Evolutionary conservation across 2,888 invertebrate genomes (phyloP).

Genomic region (Rhopalosiphum nymphaeae): DNA sequence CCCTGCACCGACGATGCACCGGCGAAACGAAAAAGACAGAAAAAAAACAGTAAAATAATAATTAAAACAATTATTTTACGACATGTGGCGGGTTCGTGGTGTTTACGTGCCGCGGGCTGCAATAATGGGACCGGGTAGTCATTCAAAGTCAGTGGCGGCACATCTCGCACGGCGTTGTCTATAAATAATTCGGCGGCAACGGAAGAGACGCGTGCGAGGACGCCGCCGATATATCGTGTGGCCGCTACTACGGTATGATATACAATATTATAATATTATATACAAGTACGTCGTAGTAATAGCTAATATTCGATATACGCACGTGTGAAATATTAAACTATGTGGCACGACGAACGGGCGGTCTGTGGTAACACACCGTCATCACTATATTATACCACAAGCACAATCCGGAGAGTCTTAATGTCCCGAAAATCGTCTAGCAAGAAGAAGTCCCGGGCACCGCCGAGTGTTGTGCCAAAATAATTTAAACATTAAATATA

Average conservation of each 20-base stretch:
- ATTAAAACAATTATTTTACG: conserved; percentile 30
- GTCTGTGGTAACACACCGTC: too few species aligned
- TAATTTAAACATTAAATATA: not conserved
- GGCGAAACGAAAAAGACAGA: not conserved
- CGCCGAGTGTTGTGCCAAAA: not conserved
- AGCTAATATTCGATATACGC: not conserved
- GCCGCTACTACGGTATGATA: not conserved
- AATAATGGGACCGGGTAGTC: not conserved
- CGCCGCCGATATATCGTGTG: not conserved
- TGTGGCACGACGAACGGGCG: too few species aligned
- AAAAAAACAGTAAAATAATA: not conserved
- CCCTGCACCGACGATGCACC: not conserved
- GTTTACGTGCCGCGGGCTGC: not conserved
- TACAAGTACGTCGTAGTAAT: not conserved
- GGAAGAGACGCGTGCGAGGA: not conserved
- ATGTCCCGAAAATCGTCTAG: not conserved
- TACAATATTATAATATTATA: not conserved
- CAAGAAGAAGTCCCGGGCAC: not conserved
- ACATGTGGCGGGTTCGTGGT: not conserved
- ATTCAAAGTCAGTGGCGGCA: conserved; percentile 22
- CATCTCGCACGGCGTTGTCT: conserved; percentile 32
- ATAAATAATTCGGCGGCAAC: conserved; percentile 36
- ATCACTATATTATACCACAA: not conserved
- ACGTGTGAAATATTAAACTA: not conserved
- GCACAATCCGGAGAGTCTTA: not conserved